Conservation (phyloP, 2,113 vertebrate genomes). For the Fukomys damarensis region DNA sequence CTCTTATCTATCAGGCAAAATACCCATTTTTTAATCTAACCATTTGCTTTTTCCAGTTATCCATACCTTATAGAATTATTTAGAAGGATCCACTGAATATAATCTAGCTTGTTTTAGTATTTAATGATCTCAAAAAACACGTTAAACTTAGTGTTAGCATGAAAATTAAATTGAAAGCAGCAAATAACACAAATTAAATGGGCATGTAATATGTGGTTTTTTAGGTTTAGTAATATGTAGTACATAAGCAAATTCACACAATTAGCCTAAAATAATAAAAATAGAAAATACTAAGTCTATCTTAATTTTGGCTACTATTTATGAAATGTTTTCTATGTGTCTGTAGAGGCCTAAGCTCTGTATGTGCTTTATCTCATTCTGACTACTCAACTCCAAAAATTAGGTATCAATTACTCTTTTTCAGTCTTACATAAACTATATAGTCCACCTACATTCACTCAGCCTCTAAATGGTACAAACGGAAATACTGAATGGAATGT, state of each 20-base stretch:
- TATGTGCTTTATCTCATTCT: background rate
- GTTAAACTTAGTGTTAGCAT: background rate
- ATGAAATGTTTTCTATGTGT: background rate
- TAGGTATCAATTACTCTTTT: background rate
- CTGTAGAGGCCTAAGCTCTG: background rate
- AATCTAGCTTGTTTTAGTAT: background rate
- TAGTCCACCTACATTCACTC: background rate
- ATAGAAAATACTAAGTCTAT: background rate
- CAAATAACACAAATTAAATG: background rate
- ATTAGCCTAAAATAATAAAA: constrained; percentile 6
- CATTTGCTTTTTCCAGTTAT: background rate
- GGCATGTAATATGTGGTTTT: background rate
- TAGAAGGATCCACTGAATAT: background rate
- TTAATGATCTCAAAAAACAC: background rate
- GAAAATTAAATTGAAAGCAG: background rate
- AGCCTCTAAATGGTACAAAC: background rate
- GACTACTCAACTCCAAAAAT: background rate
- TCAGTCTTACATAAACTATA: background rate
- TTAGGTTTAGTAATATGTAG: background rate
- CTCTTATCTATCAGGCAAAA: background rate
- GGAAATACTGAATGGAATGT: background rate
- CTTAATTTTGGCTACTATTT: background rate
- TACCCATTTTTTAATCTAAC: background rate
- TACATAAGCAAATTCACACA: background rate
- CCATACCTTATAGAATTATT: background rate